Evolutionary conservation across 1,140 invertebrate genomes (phyloP).

Genomic region (Caenorhabditis latens): DNA sequence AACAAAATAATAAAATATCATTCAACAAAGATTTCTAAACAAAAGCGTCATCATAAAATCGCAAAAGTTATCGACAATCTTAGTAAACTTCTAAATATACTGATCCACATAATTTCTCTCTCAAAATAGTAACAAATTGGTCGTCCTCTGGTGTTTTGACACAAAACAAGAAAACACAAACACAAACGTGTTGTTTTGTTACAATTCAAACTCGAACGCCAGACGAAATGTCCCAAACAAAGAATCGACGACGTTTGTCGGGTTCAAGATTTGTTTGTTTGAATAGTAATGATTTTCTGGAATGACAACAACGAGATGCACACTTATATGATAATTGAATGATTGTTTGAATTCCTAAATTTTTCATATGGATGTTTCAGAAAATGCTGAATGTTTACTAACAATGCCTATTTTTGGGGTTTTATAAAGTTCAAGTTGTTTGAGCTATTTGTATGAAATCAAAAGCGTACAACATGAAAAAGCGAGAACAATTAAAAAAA

Average conservation of each 20-base stretch:
- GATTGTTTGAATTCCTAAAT: too few relatives aligned
- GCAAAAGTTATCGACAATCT: too few relatives aligned
- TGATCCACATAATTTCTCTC: background rate
- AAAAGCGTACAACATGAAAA: background rate
- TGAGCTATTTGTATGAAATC: background rate
- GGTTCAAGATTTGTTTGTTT: constrained; percentile 45
- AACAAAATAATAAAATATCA: too few relatives aligned
- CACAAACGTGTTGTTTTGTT: constrained; percentile 36
- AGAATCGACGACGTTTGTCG: background rate
- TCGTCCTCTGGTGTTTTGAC: constrained; percentile 47
- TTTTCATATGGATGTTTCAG: too few relatives aligned
- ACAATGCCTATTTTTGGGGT: too few relatives aligned
- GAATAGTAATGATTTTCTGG: constrained; percentile 15
- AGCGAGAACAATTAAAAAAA: background rate
- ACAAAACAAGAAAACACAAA: background rate
- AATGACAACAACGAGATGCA: background rate
- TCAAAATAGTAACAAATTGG: constrained; percentile 29
- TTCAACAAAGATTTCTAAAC: too few relatives aligned
- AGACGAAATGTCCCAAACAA: background rate
- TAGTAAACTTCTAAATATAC: background rate
- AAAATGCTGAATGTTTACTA: too few relatives aligned
- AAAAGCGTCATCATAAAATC: too few relatives aligned
- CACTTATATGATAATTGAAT: too few relatives aligned
- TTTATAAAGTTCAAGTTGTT: too few relatives aligned
- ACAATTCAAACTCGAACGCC: background rate